Evolutionary conservation across 1,140 invertebrate genomes (phyloP).

Genomic region (Brachionus calyciflorus): DNA sequence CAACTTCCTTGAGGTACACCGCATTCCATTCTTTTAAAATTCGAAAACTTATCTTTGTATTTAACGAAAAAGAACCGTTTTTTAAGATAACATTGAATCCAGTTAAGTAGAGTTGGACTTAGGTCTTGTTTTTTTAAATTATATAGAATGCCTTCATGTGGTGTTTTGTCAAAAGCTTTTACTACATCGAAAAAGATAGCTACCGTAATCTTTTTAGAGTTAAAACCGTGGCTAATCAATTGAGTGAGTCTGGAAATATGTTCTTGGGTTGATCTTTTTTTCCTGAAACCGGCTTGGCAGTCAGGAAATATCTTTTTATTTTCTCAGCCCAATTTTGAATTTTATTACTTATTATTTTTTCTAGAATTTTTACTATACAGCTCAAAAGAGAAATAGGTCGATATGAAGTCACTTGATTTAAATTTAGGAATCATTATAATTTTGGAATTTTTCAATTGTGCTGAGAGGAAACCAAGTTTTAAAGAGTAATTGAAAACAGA

Average conservation of each 20-base stretch:
- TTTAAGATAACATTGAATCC: background rate
- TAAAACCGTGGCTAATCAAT: conserved; percentile 52
- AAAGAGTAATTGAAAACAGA: background rate
- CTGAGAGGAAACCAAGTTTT: conserved; percentile 36
- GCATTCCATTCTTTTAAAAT: too few relatives aligned
- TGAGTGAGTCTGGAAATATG: conserved; percentile 56
- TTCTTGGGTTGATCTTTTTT: conserved; percentile 53
- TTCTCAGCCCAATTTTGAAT: conserved; percentile 31
- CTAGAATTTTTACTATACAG: conserved; percentile 45
- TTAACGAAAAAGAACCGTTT: too few relatives aligned
- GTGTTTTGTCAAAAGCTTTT: conserved; percentile 59
- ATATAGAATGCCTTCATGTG: conserved; percentile 54
- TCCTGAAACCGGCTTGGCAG: conserved; percentile 52
- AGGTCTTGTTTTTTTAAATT: conserved; percentile 50
- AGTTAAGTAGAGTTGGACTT: background rate
- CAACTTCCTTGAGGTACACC: too few relatives aligned
- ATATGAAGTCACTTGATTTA: conserved; percentile 48
- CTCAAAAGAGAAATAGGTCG: conserved; percentile 47
- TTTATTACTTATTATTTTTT: conserved; percentile 45
- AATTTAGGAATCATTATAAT: conserved; percentile 47
- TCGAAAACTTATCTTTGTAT: too few relatives aligned
- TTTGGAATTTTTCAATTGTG: conserved; percentile 44
- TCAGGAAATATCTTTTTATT: conserved; percentile 13
- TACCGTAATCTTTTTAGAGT: conserved; percentile 51
- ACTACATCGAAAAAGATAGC: conserved; percentile 56